These are phyloP conservation scores for Solenopsis fugax DNA, from an alignment of 1,140 invertebrate genomes.

Conservation along the genomic window DNA sequence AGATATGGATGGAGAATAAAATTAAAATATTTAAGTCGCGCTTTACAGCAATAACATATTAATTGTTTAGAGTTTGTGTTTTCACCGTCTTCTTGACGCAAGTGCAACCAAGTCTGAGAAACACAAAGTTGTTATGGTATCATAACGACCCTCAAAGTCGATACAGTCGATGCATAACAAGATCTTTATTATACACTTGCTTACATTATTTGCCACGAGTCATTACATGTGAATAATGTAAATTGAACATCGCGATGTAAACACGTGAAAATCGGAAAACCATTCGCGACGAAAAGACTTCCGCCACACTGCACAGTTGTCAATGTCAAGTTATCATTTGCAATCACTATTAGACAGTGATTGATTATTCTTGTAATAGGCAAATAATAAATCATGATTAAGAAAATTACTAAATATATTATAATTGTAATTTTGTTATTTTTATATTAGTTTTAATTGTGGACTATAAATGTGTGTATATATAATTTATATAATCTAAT, in stretches of 20 bases:
- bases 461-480: no score
- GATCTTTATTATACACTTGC: slow-evolving; percentile 73
- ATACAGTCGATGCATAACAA: slow-evolving; percentile 68
- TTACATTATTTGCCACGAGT: slow-evolving; percentile 47
- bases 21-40: no score
- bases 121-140: slow-evolving; percentile 16
- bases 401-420: neutral
- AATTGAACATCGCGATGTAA: slow-evolving; percentile 47
- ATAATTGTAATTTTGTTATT: slow-evolving; percentile 4
- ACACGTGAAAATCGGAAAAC: slow-evolving; percentile 45
- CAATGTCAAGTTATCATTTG: slow-evolving; percentile 13
- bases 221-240: slow-evolving; percentile 77
- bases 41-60: no score
- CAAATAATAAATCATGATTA: neutral
- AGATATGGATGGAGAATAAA: no score
- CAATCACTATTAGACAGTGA: slow-evolving; percentile 14
- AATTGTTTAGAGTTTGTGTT: no score
- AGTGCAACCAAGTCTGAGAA: neutral
- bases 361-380: slow-evolving; percentile 8
- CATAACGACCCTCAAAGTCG: neutral
- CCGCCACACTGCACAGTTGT: neutral
- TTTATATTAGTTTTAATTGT: slow-evolving; percentile 1
- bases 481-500: neutral
- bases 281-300: slow-evolving; percentile 38
- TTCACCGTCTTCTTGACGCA: neutral